Percentiles rank a stretch among this genome's conserved stretches.
These are phyloP conservation scores for Coptodon rendalli DNA, from an alignment of 2,113 vertebrate species.

Conservation along the genomic window DNA sequence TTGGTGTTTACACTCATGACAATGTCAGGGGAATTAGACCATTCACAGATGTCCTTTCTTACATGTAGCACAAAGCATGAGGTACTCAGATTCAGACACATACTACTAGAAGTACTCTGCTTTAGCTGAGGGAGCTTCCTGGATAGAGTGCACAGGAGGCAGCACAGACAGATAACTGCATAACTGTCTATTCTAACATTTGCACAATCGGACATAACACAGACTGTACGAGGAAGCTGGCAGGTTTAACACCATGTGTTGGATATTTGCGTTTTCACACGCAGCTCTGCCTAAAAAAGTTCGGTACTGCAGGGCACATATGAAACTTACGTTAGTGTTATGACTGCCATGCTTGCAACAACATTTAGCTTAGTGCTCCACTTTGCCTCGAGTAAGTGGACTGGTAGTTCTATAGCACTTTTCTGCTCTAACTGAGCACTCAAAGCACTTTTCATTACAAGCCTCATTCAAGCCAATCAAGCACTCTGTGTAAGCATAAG, in stretches of 20 bases:
- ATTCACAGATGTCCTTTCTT: background rate
- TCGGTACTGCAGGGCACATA: accelerated
- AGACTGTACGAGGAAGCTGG: background rate
- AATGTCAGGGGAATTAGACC: background rate
- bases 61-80: background rate
- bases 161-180: background rate
- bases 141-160: background rate
- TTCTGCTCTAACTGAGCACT: background rate
- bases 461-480: background rate
- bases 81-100: background rate
- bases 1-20: background rate
- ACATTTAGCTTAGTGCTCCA: background rate
- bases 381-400: background rate
- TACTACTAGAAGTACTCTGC: background rate
- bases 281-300: background rate
- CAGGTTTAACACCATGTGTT: background rate
- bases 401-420: background rate
- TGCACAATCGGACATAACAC: background rate
- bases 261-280: accelerated
- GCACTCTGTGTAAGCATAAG: background rate
- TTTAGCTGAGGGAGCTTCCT: background rate
- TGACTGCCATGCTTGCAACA: background rate
- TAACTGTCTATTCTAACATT: background rate
- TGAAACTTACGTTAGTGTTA: background rate
- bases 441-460: background rate